phyloP scores from a whole-genome alignment of 2,797 vertebrate genomes.

The Hipposideros larvatus region DNA sequence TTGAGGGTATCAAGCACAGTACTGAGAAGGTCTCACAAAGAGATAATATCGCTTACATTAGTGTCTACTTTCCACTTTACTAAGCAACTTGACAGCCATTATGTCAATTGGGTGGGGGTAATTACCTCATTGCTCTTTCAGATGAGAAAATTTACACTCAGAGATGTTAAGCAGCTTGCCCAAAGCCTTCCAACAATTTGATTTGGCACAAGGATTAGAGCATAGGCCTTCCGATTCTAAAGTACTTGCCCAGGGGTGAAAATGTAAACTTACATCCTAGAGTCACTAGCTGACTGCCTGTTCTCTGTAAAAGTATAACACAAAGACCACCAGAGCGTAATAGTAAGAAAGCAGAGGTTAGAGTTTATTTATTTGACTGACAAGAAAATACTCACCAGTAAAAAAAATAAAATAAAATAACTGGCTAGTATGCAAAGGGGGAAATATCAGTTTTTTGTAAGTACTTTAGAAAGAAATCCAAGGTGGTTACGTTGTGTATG shows the following conservation, averaged over 20 bases:
- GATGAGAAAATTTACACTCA: background rate
- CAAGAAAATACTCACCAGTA: conserved; percentile 10
- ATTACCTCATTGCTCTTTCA: background rate
- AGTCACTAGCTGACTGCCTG: background rate
- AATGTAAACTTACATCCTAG: background rate
- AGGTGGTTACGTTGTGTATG: background rate
- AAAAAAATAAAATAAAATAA: background rate
- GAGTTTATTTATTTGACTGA: background rate
- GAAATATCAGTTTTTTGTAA: background rate
- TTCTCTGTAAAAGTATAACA: background rate
- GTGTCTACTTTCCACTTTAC: background rate
- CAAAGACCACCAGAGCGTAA: conserved; percentile 6
- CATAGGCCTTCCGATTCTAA: background rate
- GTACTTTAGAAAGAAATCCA: background rate
- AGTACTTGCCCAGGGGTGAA: background rate
- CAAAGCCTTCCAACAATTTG: background rate
- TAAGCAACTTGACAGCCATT: background rate
- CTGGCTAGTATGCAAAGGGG: background rate
- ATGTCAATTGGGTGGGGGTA: background rate
- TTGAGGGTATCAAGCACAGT: background rate
- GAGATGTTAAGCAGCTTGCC: background rate
- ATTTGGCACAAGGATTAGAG: background rate
- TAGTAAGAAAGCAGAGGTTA: background rate
- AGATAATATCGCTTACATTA: background rate
- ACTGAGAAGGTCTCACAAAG: conserved; percentile 1